These are phyloP conservation scores for Tortrix viridana DNA, from an alignment of 2,888 invertebrate species.

Conservation along the genomic window DNA sequence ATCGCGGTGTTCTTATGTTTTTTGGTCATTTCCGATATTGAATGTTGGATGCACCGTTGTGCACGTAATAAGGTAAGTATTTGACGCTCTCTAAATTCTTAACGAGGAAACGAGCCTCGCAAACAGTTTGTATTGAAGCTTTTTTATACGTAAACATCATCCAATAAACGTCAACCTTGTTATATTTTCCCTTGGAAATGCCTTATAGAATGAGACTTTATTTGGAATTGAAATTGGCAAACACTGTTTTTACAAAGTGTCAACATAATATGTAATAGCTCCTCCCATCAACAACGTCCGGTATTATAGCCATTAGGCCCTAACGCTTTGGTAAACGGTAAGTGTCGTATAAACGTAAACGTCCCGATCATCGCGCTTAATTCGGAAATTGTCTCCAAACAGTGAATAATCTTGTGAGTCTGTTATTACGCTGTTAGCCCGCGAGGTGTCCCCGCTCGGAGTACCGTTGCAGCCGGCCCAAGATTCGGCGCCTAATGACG, in stretches of 20 bases:
- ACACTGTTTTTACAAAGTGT: constrained; percentile 2
- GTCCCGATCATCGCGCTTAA: constrained; percentile 19
- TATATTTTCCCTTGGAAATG: background rate
- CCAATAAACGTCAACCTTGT: too few relatives aligned
- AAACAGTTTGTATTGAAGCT: too few relatives aligned
- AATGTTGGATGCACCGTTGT: constrained; percentile 62
- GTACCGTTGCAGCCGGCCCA: constrained; percentile 25
- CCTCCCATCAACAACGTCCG: constrained; percentile 14
- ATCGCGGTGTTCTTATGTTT: constrained; percentile 50
- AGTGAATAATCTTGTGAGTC: constrained; percentile 15
- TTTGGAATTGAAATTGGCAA: constrained; percentile 8
- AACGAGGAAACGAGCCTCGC: constrained; percentile 39
- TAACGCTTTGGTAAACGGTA: constrained; percentile 18
- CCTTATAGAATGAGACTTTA: constrained; percentile 2
- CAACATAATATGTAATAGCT: constrained; percentile 6
- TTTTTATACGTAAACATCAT: too few relatives aligned
- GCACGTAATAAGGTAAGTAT: constrained; percentile 51
- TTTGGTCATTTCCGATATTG: constrained; percentile 52
- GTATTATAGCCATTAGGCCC: constrained; percentile 6
- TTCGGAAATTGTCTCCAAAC: constrained; percentile 26
- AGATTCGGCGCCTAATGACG: constrained; percentile 35
- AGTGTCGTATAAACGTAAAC: constrained; percentile 11
- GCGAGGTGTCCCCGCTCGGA: constrained; percentile 15
- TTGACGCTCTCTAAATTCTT: constrained; percentile 41
- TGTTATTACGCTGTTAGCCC: constrained; percentile 13